Base-by-base conservation (phyloP, 2,888 invertebrate genomes). In the Torymus aiolomorphi region DNA sequence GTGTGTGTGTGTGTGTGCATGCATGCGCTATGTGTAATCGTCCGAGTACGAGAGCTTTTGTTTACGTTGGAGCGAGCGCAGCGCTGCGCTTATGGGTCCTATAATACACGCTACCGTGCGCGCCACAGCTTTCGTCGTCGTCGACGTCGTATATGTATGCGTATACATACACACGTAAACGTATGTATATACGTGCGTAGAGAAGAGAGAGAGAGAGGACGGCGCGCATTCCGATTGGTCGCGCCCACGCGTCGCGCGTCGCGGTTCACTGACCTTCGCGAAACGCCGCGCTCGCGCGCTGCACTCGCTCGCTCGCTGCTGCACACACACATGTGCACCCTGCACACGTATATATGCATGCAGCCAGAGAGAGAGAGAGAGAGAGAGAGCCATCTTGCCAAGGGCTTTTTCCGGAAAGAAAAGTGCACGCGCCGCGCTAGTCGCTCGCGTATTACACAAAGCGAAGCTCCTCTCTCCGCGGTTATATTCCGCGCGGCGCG, bases 261-360 rank as follows among this genome's bases (percentile, higher is more conserved):
- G 76, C 73, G 80, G 80, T 80, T 80, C 80, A 80, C 73, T 65
- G 80, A 80, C 80, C 80, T 80, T 77, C 73, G 73, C 67, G 51
- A 74, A 74, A 71, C 69, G 54, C 31, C 56, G 13, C 54, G 59
- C 63, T 11, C 3, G 20, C 24, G 13, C 14, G 61, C 76, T 42
- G 31, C 67, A 51, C 20, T 61, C 16, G 24, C 52, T 14, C 31
- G 52, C 24, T 8, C 24, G 51, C 57, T 13, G 49, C 59, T n/a
- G 52, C 14, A 14, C 5, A n/a, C 24, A 42, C 3, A 24, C 54
- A 54, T 24, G 8, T 14, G 16, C 20, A 20, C 1, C 20, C 20
- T 1, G 24, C 16, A 42, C 42, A 42, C 20, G 18, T 11, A n/a
- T 24, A 24, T 24, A 54, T 20, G 31, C 42, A 42, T 4, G 24